phyloP scores from a whole-genome alignment of 2,888 invertebrate species.

The Drosophila paucipuncta region DNA sequence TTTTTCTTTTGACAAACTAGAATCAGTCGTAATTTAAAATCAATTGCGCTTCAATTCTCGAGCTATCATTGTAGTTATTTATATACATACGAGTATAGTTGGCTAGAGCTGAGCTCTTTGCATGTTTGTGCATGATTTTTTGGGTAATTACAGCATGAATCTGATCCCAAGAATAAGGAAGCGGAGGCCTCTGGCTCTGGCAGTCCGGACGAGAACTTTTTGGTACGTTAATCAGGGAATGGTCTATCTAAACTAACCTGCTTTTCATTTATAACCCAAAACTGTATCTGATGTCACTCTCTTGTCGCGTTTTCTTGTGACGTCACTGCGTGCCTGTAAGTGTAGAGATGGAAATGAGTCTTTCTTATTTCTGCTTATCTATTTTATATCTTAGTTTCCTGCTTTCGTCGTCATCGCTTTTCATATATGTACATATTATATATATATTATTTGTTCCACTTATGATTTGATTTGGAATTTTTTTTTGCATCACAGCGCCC shows the following conservation, averaged over 20 bases:
- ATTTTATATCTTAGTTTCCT: constrained; percentile 6
- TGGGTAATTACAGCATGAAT: constrained; percentile 87
- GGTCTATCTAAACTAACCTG: constrained; percentile 59
- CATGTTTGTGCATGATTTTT: constrained; percentile 64
- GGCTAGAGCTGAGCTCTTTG: constrained; percentile 35
- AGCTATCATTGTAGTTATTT: background rate
- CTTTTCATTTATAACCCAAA: constrained; percentile 54
- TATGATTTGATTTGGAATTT: constrained; percentile 46
- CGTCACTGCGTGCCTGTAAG: constrained; percentile 63
- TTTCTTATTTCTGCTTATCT: constrained; percentile 37
- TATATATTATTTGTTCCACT: constrained; percentile 16
- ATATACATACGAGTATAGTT: constrained; percentile 11
- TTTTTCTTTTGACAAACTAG: background rate
- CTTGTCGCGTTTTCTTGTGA: constrained; percentile 42
- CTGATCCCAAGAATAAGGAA: constrained; percentile 85
- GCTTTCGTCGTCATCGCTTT: constrained; percentile 15
- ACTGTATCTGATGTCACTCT: constrained; percentile 17
- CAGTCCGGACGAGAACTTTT: constrained; percentile 90
- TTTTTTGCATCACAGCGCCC: constrained; percentile 72
- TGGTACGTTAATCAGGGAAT: constrained; percentile 87
- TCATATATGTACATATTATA: constrained; percentile 2
- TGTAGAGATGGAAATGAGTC: constrained; percentile 59
- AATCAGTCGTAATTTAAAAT: background rate
- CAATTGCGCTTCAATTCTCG: background rate
- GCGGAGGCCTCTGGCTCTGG: constrained; percentile 88